phyloP scores from a whole-genome alignment of 2,797 vertebrate species.

The Erethizon dorsatum region DNA sequence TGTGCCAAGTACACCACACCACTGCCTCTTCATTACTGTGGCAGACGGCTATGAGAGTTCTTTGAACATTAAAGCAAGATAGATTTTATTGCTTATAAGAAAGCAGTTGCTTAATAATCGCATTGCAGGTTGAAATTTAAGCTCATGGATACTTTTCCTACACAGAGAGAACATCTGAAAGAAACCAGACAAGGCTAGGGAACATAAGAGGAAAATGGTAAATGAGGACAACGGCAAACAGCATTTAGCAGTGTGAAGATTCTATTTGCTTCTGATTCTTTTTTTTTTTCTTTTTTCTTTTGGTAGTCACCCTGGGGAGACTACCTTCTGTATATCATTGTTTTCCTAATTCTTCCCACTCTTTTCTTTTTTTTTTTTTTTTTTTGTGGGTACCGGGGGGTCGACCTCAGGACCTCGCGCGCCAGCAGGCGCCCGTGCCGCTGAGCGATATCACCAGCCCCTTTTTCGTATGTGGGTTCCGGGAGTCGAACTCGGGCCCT shows the following conservation, averaged over 20 bases:
- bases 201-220: background rate
- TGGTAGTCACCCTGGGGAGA: background rate
- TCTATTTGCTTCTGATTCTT: background rate
- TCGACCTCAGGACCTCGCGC: no score
- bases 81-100: background rate
- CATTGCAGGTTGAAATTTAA: constrained; percentile 3
- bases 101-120: background rate
- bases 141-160: constrained; percentile 24
- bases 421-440: no score
- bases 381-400: no score
- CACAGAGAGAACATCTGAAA: background rate
- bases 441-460: no score
- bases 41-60: background rate
- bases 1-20: rapidly evolving
- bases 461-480: no score
- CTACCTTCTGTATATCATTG: constrained; percentile 42
- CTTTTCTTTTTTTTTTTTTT: constrained; percentile 24
- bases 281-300: background rate
- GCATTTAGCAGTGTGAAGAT: background rate
- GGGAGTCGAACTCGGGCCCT: no score
- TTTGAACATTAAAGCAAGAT: constrained; percentile 7
- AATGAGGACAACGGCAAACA: background rate
- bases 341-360: constrained; percentile 19
- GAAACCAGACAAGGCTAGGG: background rate
- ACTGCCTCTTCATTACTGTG: background rate